phyloP scores from a whole-genome alignment of 1,140 invertebrate species.

The Papilio polyxenes region DNA sequence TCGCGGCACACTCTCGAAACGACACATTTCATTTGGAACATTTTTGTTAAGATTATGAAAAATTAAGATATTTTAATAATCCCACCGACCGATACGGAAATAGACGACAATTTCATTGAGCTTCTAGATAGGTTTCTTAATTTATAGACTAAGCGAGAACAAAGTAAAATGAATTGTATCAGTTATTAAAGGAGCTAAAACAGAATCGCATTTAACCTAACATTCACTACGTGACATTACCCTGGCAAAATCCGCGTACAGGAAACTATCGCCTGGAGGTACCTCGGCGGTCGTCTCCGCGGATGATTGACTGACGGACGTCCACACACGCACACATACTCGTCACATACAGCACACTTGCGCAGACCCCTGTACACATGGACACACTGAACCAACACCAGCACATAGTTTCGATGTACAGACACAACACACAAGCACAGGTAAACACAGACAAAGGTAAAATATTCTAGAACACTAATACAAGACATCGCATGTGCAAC shows the following conservation, averaged over 20 bases:
- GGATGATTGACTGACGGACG: conserved; percentile 68
- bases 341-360: conserved; percentile 38
- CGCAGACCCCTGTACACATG: background rate
- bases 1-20: conserved; percentile 42
- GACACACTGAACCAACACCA: too few relatives aligned
- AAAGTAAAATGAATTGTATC: background rate
- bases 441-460: background rate
- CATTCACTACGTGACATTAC: background rate
- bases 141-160: background rate
- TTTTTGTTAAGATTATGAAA: background rate
- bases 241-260: background rate
- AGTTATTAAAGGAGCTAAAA: background rate
- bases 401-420: background rate
- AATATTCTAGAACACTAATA: conserved; percentile 20
- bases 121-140: background rate
- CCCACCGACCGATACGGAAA: background rate
- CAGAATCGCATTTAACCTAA: background rate
- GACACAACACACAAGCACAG: conserved; percentile 23
- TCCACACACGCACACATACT: conserved; percentile 48
- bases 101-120: background rate
- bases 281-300: conserved; percentile 49
- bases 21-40: conserved; percentile 12
- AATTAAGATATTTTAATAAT: background rate
- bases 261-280: conserved; percentile 39
- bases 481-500: conserved; percentile 38